phyloP scores from a whole-genome alignment of 2,797 vertebrate species.

The Parauchenoglanis punctatus region DNA sequence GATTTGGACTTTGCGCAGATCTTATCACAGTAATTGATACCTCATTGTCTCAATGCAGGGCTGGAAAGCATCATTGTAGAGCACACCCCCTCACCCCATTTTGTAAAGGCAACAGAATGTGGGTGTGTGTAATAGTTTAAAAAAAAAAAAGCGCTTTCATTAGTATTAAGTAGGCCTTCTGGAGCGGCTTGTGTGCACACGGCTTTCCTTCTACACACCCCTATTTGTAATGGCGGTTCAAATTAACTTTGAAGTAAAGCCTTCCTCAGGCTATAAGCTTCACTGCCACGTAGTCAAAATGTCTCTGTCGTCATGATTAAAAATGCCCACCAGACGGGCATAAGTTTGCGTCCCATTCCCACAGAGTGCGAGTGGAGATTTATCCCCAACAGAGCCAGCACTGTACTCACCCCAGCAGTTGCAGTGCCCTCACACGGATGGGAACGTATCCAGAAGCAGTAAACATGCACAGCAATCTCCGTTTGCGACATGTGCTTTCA shows the following conservation, averaged over 20 bases:
- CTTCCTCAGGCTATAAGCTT: constrained; percentile 47
- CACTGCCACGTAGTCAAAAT: constrained; percentile 38
- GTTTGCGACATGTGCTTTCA: constrained; percentile 71
- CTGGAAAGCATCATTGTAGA: constrained; percentile 74
- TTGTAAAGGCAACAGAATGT: constrained; percentile 45
- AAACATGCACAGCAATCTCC: constrained; percentile 62
- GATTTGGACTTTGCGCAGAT: constrained; percentile 83
- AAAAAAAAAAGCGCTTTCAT: constrained; percentile 50
- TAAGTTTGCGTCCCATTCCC: constrained; percentile 13
- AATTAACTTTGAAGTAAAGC: constrained; percentile 46
- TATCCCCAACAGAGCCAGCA: constrained; percentile 15
- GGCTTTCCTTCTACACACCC: constrained; percentile 34
- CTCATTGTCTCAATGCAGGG: constrained; percentile 75
- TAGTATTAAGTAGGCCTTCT: constrained; percentile 48
- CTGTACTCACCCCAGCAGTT: constrained; percentile 47
- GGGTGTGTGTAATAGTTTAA: constrained; percentile 46
- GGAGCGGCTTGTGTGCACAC: constrained; percentile 37
- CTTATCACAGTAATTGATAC: constrained; percentile 86
- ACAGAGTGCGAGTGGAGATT: constrained; percentile 25
- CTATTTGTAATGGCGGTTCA: constrained; percentile 30
- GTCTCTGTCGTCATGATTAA: constrained; percentile 30
- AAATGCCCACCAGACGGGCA: constrained; percentile 23
- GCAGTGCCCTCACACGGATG: constrained; percentile 51
- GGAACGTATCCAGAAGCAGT: constrained; percentile 75
- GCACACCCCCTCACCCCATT: constrained; percentile 35